Base-by-base conservation (phyloP, 2,888 invertebrate species). In the Amphimallon solstitiale region DNA sequence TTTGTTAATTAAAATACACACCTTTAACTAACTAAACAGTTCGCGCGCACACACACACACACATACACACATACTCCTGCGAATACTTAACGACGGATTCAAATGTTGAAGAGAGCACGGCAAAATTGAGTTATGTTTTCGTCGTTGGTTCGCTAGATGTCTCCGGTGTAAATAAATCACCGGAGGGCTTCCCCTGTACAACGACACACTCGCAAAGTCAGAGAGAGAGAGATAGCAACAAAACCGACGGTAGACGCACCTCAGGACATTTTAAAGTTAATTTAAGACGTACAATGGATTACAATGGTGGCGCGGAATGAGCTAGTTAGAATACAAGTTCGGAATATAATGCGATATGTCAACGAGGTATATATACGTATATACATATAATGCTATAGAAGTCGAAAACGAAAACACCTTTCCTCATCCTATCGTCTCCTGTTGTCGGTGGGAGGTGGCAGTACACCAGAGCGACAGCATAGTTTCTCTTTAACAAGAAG, bases 211-310 rank as follows among this genome's bases (percentile, higher is more conserved):
- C n/a, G n/a, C n/a, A n/a, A n/a, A n/a, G n/a, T n/a, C n/a, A n/a
- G n/a, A n/a, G n/a, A n/a, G n/a, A n/a, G n/a, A n/a, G n/a, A n/a
- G n/a, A n/a, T n/a, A n/a, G n/a, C 29, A 29, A 29, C 7, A 7
- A 9, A 29, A 9, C 9, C 29, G 29, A 29, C 29, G 43, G 66
- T 66, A 63, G 68, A 72, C 70, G 69, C 70, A 72, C 75, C 74
- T 68, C 62, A 61, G 72, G 74, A 73, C 74, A 74, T 77, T 77
- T 78, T 76, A 76, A 78, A 78, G 76, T 77, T 78, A 78, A 78
- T 77, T 78, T 78, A 77, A 73, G 73, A 75, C 70, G 76, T 77
- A 80, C 80, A 80, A 80, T 79, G 76, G 79, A 78, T 76, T 77
- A 78, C 78, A 79, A 78, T 78, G 70, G 78, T 71, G 29, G 21